Conservation (phyloP, 2,797 vertebrate species). For the Argentina silus region DNA sequence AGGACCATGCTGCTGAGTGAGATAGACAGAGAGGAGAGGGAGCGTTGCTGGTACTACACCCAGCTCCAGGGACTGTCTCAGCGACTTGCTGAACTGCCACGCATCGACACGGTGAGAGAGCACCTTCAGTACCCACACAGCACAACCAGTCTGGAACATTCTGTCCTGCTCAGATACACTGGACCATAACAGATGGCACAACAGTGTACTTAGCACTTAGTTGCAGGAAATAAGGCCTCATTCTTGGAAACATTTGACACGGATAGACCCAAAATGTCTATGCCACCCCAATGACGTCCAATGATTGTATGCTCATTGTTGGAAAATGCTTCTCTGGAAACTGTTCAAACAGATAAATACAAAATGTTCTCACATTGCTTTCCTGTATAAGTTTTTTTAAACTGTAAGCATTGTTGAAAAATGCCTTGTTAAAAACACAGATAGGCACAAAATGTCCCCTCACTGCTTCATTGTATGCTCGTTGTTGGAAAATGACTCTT, state of each 20-base stretch:
- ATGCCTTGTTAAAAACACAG: too few species aligned
- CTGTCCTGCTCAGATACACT: too few species aligned
- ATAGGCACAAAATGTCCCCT: background rate
- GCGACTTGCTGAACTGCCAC: conserved; percentile 88
- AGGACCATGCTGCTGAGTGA: conserved; percentile 90
- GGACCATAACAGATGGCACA: background rate
- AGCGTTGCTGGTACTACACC: conserved; percentile 91
- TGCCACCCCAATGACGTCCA: too few species aligned
- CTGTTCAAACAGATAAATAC: too few species aligned
- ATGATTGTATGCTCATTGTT: too few species aligned
- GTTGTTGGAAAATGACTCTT: background rate
- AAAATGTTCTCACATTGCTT: too few species aligned
- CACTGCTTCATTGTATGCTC: background rate
- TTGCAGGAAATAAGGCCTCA: too few species aligned
- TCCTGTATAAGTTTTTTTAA: too few species aligned
- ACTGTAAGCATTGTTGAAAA: too few species aligned
- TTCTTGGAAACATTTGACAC: background rate
- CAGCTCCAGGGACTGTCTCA: conserved; percentile 93
- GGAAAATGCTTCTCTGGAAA: too few species aligned
- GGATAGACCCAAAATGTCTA: too few species aligned
- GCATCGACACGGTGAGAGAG: conserved; percentile 88
- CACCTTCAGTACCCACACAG: background rate
- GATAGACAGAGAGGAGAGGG: conserved; percentile 94
- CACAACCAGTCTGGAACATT: background rate
- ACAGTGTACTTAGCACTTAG: too few species aligned